Evolutionary conservation across 2,113 vertebrate genomes (phyloP).

Genomic region (Suncus etruscus): DNA sequence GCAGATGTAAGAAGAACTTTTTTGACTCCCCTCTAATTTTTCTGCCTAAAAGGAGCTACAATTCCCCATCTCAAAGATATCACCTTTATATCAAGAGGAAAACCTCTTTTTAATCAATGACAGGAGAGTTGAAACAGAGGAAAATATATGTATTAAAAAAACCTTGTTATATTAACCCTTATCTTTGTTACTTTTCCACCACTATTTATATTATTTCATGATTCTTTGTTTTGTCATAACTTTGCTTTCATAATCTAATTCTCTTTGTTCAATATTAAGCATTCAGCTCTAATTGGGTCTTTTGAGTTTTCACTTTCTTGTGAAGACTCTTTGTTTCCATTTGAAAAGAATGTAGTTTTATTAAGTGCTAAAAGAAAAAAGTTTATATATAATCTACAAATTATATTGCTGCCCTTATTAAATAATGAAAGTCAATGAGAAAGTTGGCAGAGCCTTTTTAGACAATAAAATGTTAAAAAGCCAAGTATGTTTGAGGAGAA

Average conservation of each 20-base stretch:
- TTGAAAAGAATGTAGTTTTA: constrained; percentile 63
- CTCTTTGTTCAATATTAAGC: background rate
- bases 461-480: constrained; percentile 78
- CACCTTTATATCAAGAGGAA: background rate
- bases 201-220: background rate
- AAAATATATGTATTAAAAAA: background rate
- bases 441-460: constrained; percentile 71
- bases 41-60: constrained; percentile 14
- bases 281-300: background rate
- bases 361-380: constrained; percentile 55
- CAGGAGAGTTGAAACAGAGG: background rate
- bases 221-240: background rate
- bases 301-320: background rate
- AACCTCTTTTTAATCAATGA: background rate
- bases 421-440: constrained; percentile 77
- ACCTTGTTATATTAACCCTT: background rate
- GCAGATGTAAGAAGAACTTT: background rate
- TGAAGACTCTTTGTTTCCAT: constrained; percentile 28
- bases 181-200: background rate
- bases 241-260: background rate
- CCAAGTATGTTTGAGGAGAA: constrained; percentile 67
- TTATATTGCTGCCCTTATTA: constrained; percentile 72
- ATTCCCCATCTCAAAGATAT: background rate
- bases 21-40: background rate
- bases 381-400: constrained; percentile 63